These are phyloP conservation scores for Percopsis transmontana DNA, from an alignment of 2,113 vertebrate species.

Conservation along the genomic window DNA sequence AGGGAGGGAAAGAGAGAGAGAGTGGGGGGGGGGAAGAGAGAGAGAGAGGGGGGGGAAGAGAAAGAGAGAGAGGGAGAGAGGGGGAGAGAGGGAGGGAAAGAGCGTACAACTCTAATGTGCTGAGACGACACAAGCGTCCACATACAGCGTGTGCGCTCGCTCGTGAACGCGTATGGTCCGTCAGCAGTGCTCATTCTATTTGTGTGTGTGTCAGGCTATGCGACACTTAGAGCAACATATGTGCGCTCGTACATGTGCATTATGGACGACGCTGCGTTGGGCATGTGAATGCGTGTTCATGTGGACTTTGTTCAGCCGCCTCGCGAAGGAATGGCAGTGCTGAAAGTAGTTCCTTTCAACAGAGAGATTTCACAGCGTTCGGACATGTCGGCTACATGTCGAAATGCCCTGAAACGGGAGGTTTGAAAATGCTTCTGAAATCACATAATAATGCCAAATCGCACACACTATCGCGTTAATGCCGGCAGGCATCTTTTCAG, in stretches of 20 bases:
- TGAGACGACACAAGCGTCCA: slow-evolving; percentile 67
- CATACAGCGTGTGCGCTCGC: slow-evolving; percentile 50
- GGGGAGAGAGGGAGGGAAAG: slow-evolving; percentile 28
- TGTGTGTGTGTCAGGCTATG: slow-evolving; percentile 28
- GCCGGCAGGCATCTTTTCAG: slow-evolving; percentile 42
- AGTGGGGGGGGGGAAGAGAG: slow-evolving; percentile 36
- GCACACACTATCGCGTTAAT: slow-evolving; percentile 15
- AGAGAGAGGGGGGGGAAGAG: slow-evolving; percentile 14
- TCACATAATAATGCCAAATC: neutral
- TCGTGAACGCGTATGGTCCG: slow-evolving; percentile 50
- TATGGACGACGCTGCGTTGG: too few relatives aligned
- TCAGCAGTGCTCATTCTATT: slow-evolving; percentile 51
- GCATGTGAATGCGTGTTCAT: too few relatives aligned
- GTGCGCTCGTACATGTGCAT: slow-evolving; percentile 1
- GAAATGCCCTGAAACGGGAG: slow-evolving; percentile 34
- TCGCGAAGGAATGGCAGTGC: too few relatives aligned
- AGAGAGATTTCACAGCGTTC: slow-evolving; percentile 10
- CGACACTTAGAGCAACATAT: neutral
- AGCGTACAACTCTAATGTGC: slow-evolving; percentile 58
- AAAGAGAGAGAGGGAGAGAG: slow-evolving; percentile 16
- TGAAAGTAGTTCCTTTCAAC: neutral
- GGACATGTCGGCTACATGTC: slow-evolving; percentile 13
- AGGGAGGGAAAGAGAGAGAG: slow-evolving; percentile 5
- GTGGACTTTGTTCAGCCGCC: too few relatives aligned
- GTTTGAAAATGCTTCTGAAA: neutral